Evolutionary conservation across 2,113 vertebrate genomes (phyloP).

Genomic region (Reinhardtius hippoglossoides): DNA sequence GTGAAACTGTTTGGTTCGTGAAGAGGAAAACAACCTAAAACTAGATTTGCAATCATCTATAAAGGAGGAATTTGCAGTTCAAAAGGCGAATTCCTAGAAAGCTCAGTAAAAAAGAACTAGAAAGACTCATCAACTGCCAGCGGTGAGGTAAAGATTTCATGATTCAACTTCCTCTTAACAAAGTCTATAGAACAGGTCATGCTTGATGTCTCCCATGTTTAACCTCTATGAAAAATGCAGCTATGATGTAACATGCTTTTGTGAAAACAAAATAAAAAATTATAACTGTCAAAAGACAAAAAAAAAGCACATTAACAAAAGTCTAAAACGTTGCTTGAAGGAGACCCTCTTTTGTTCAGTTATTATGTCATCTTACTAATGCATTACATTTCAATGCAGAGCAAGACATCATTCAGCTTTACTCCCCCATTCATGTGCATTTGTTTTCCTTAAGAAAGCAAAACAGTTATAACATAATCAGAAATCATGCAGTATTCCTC

Average conservation of each 20-base stretch:
- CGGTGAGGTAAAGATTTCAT: not conserved
- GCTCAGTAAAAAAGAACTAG: too few relatives aligned
- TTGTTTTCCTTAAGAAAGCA: not conserved
- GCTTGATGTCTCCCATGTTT: not conserved
- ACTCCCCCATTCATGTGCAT: slow-evolving; percentile 24
- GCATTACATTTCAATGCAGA: too few relatives aligned
- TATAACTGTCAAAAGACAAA: not conserved
- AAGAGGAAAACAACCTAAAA: too few relatives aligned
- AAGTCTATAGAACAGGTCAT: not conserved
- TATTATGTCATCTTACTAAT: slow-evolving; percentile 48
- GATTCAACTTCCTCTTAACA: not conserved
- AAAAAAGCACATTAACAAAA: slow-evolving; percentile 8
- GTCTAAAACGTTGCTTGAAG: slow-evolving; percentile 45
- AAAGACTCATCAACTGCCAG: not conserved
- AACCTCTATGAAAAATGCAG: not conserved
- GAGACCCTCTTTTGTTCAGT: slow-evolving; percentile 8
- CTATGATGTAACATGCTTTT: slow-evolving; percentile 35
- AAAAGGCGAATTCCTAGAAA: not conserved
- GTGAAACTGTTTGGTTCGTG: too few relatives aligned
- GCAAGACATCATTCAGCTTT: too few relatives aligned
- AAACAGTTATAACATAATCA: slow-evolving; percentile 19
- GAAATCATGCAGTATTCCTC: not conserved
- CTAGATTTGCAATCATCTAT: too few relatives aligned
- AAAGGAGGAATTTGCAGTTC: not conserved
- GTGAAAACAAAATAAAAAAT: not conserved